These are phyloP conservation scores for Odontophorus gujanensis DNA, from an alignment of 2,113 vertebrate species.

Conservation along the genomic window DNA sequence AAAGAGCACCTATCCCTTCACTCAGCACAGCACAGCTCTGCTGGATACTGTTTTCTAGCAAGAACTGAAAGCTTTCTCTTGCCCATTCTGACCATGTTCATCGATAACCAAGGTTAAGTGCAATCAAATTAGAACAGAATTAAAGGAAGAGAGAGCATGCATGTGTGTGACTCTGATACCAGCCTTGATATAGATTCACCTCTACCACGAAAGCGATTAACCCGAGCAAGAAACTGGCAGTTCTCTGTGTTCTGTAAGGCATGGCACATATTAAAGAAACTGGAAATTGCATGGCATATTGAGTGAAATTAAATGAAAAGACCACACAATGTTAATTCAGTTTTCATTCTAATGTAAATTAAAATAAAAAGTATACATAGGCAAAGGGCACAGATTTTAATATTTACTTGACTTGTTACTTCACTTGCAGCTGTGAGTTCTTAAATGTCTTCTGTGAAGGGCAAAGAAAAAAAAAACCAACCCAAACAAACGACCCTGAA, in stretches of 20 bases:
- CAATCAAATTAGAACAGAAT: background rate
- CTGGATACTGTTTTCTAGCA: background rate
- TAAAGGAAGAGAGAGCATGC: background rate
- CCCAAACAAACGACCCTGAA: background rate
- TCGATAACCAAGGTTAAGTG: background rate
- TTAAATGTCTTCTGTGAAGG: background rate
- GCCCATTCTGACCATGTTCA: background rate
- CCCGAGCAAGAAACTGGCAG: conserved; percentile 10
- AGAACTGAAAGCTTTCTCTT: background rate
- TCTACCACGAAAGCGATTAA: background rate
- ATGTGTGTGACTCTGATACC: background rate
- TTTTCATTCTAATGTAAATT: background rate
- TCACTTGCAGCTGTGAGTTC: background rate
- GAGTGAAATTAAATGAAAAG: background rate
- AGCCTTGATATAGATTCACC: background rate
- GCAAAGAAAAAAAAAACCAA: background rate
- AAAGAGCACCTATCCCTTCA: background rate
- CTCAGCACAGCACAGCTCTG: background rate
- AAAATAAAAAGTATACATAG: background rate
- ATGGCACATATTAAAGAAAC: background rate
- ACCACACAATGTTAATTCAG: background rate
- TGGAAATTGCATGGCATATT: background rate
- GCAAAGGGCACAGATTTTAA: background rate
- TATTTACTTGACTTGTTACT: background rate
- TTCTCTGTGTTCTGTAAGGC: conserved; percentile 30